phyloP scores from a whole-genome alignment of 2,888 invertebrate species.

The Stramonita haemastoma region DNA sequence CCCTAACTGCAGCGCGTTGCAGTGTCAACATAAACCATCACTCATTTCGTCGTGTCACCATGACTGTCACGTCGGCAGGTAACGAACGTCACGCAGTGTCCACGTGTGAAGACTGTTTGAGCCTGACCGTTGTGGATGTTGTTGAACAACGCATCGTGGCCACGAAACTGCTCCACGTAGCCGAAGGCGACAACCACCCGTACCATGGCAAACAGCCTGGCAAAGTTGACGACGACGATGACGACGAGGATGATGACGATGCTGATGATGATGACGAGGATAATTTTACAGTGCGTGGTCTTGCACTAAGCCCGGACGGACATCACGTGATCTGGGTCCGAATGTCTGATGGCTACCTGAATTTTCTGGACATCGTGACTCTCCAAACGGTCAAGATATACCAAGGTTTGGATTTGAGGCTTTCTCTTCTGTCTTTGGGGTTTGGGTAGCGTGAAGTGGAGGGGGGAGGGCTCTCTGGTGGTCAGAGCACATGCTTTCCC shows the following conservation, averaged over 20 bases:
- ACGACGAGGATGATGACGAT: background rate
- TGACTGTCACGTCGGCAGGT: background rate
- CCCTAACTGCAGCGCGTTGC: too few species aligned
- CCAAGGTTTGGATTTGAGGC: background rate
- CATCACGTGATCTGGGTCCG: background rate
- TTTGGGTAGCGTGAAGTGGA: too few species aligned
- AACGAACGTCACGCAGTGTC: background rate
- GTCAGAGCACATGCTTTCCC: too few species aligned
- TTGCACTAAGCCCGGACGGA: background rate
- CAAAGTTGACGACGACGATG: background rate
- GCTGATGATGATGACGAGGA: background rate
- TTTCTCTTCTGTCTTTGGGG: background rate
- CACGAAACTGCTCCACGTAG: background rate
- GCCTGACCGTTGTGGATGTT: constrained; percentile 14
- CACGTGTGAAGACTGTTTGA: background rate
- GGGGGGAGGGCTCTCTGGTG: too few species aligned
- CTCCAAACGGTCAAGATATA: background rate
- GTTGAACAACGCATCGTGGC: background rate
- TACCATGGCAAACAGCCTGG: background rate
- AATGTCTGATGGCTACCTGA: background rate
- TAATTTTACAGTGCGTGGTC: background rate
- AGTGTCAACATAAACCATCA: too few species aligned
- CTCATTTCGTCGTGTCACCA: background rate
- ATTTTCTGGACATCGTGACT: background rate
- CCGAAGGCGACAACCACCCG: background rate